phyloP scores from a whole-genome alignment of 2,888 invertebrate species.

The Azorinus chamasolen region DNA sequence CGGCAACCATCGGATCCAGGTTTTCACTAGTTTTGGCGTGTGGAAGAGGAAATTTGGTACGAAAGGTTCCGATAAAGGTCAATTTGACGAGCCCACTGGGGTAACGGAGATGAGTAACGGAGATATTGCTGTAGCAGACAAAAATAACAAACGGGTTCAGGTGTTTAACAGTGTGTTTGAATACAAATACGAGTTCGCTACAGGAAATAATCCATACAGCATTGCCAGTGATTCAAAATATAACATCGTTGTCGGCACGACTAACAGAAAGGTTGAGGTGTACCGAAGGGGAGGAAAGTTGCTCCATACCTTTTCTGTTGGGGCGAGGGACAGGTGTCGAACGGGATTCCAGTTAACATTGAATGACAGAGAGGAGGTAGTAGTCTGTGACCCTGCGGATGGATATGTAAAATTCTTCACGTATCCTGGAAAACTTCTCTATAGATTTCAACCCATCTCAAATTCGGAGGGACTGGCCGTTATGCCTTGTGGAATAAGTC shows the following conservation, averaged over 20 bases:
- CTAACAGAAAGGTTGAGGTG: conserved; percentile 71
- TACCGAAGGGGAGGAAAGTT: conserved; percentile 74
- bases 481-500: conserved; percentile 77
- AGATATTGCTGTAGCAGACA: conserved; percentile 83
- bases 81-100: conserved; percentile 82
- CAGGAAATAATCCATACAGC: conserved; percentile 73
- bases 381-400: conserved; percentile 78
- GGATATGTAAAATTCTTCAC: conserved; percentile 73
- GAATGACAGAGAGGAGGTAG: conserved; percentile 76
- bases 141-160: conserved; percentile 80
- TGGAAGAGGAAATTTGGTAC: conserved; percentile 75
- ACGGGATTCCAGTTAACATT: conserved; percentile 68
- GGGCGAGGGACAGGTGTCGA: conserved; percentile 34
- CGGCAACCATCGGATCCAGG: conserved; percentile 82
- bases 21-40: conserved; percentile 78
- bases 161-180: conserved; percentile 71
- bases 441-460: conserved; percentile 74
- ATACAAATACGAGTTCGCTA: conserved; percentile 74
- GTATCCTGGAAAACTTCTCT: conserved; percentile 73
- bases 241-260: conserved; percentile 78
- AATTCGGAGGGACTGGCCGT: conserved; percentile 71
- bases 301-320: conserved; percentile 64
- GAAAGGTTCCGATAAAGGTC: conserved; percentile 70
- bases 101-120: conserved; percentile 80
- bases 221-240: conserved; percentile 75